A percentile compares a stretch with the other conserved stretches of the same genome.
Evolutionary conservation across 2,888 invertebrate species (phyloP).

Genomic region (Lumbricus terrestris): DNA sequence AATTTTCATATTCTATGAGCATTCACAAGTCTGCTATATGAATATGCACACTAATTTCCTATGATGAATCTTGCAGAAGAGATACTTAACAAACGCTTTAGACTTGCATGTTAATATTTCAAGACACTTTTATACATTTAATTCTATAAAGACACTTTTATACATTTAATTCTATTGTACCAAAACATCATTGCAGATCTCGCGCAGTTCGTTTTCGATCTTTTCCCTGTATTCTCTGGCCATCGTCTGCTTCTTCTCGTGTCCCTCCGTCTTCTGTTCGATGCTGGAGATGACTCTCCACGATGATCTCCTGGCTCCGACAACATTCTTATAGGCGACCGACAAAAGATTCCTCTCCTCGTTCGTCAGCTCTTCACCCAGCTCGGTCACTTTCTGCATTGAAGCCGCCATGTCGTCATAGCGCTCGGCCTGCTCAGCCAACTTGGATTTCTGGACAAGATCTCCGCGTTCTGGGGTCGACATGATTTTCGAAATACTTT

Average conservation of each 20-base stretch:
- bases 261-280: constrained; percentile 90
- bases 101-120: neutral
- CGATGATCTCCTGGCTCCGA: constrained; percentile 92
- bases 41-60: neutral
- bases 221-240: constrained; percentile 99
- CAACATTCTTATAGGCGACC: constrained; percentile 98
- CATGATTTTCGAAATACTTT: neutral
- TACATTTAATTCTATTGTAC: constrained; percentile 68
- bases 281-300: constrained; percentile 99
- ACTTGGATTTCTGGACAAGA: constrained; percentile 28
- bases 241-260: constrained; percentile 85
- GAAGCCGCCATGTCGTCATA: constrained; percentile 95
- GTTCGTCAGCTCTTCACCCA: constrained; percentile 88
- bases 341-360: constrained; percentile 97
- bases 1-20: neutral
- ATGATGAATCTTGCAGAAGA: neutral
- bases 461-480: constrained; percentile 20
- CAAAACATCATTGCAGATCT: constrained; percentile 98
- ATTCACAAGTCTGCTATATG: neutral
- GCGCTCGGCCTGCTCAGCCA: constrained; percentile 30
- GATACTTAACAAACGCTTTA: neutral
- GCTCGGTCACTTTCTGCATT: constrained; percentile 96
- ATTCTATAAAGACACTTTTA: neutral
- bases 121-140: neutral
- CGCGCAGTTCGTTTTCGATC: constrained; percentile 97